Evolutionary conservation across 2,113 vertebrate genomes (phyloP), one percentile per base, ranked within the genome.

Genomic region (Leptocoma aspasia): DNA sequence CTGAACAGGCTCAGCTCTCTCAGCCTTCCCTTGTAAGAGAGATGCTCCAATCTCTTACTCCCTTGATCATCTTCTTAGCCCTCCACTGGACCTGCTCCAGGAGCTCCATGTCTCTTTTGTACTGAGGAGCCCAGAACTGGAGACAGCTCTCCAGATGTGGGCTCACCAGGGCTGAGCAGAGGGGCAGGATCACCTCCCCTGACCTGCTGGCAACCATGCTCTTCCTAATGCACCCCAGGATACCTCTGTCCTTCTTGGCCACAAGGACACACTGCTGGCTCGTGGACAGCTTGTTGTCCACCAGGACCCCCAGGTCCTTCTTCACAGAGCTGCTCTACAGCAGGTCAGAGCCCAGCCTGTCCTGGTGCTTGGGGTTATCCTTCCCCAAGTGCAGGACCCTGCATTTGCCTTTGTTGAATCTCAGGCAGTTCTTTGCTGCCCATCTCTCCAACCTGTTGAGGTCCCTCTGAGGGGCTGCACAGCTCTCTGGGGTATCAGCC

Each of bases 401-500:
- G 28, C 3, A 57, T 24, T 41, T 71, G 5, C 11, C 21, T 37
- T 57, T 49, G 35, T 5, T 80, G 31, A 19, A 33, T 42, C 2
- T 64, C 57, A 56, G 42, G 0, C 2, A 2, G 35, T 49, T 49
- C 33, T 4, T 7, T 44, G 31, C 31, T 72, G 57, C 8, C 50
- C 31, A 15, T 50, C 42, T 31, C 50, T 42, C 27, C 35, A 80
- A 4, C 9, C 18, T 57, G 14, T 27, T 0, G 1, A 21, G 57
- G 21, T 64, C 5, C 3, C 1, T 80, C 42, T 50, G 42, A 49
- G 13, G 31, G 42, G 14, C 85, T 42, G 50, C 66, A 22, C 7
- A 23, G 31, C 31, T 4, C 26, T 50, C 42, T 56, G 21, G 49
- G 17, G 1, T 27, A 49, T 37, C 0, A 0, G 14, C 42, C 35